A percentile compares a stretch with the other conserved stretches of the same genome.
Conservation (phyloP, 1,140 invertebrate species). For the Coptotermes formosanus region DNA sequence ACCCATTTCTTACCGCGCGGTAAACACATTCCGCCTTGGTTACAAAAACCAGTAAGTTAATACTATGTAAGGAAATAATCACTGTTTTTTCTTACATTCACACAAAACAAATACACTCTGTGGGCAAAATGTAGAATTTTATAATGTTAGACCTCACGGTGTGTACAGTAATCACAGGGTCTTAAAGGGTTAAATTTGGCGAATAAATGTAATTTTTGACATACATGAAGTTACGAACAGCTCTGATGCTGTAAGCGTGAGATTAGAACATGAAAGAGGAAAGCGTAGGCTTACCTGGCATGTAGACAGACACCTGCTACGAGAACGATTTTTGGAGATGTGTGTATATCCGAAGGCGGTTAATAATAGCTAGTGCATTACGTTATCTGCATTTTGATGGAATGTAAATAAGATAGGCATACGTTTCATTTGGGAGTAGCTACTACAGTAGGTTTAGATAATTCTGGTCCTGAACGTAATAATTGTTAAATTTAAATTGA, state of each 20-base stretch:
- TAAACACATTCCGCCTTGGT: too few relatives aligned
- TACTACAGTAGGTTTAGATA: not conserved
- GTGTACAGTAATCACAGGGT: too few relatives aligned
- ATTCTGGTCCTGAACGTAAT: not conserved
- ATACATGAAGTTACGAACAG: not conserved
- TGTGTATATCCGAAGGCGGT: not conserved
- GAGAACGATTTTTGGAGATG: not conserved
- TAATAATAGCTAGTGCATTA: not conserved
- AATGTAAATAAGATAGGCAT: not conserved
- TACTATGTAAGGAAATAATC: too few relatives aligned
- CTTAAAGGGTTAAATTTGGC: too few relatives aligned
- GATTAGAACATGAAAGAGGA: not conserved
- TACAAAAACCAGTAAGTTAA: too few relatives aligned
- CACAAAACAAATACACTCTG: too few relatives aligned
- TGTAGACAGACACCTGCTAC: not conserved
- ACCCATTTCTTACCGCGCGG: too few relatives aligned
- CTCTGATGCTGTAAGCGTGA: not conserved
- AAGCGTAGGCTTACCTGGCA: not conserved
- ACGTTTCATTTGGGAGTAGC: not conserved
- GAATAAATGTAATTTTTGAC: too few relatives aligned
- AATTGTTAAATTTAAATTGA: not conserved
- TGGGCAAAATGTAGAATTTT: too few relatives aligned
- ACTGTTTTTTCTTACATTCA: too few relatives aligned
- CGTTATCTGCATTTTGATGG: not conserved
- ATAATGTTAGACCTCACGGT: too few relatives aligned